Base-by-base conservation (phyloP, 1,140 invertebrate species). In the Nomia melanderi region DNA sequence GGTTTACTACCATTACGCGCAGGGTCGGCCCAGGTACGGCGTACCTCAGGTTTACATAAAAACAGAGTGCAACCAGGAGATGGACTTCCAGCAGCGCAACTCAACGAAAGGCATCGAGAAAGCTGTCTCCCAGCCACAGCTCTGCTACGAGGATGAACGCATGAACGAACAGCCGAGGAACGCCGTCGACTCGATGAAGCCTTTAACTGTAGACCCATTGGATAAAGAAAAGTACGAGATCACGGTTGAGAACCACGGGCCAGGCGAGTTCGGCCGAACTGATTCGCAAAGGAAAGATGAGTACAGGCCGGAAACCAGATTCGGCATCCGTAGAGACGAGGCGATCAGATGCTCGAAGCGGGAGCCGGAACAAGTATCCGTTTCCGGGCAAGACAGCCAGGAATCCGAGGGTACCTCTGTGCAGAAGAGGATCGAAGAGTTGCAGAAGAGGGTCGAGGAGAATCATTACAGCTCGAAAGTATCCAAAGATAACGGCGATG, bases 111-210 rank as follows among this genome's bases (percentile, higher is more conserved):
- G 87, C 2, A 91, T 92, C 65, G 91, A 91, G 66, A 92, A 91
- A 77, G 94, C 95, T 2, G 91, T 93, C 1, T 95, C 95, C 1
- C 95, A 95, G 74, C 95, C 95, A 9, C 95, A 96, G 67, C 88
- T 95, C 12, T 92, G 94, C 17, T 94, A 94, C 67, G 94, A 94
- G 47, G 93, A 93, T 54, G 92, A 93, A 12, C 85, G 86, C 70
- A 72, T 77, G 3, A 84, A 83, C 14, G 88, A 86, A 41, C 66
- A 63, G 44, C 70, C 69, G 9, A 87, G 87, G 31, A 88, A 86
- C 73, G 78, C 83, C 8, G 20, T 76, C 0, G 88, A 91, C 11
- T 67, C 82, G 23, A 73, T 84, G 59, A 88, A 88, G 63, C 83
- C 80, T 20, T 69, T 78, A 0, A 63, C 62, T 36, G 69, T 87